Percentiles rank a stretch among this genome's conserved stretches.
phyloP scores from a whole-genome alignment of 2,888 invertebrate genomes.

The Pammene aurita region DNA sequence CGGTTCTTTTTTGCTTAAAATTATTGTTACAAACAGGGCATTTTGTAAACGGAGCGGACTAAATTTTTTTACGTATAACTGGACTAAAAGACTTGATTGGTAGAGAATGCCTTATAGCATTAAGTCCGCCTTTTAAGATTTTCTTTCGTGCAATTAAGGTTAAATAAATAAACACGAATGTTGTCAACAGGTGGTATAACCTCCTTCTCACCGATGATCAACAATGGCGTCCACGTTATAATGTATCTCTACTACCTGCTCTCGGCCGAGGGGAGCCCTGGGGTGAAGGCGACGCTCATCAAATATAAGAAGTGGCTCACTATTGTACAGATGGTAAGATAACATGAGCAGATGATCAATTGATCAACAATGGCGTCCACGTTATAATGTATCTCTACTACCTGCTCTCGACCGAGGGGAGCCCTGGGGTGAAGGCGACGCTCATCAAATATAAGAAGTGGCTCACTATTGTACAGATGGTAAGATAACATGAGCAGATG shows the following conservation, averaged over 20 bases:
- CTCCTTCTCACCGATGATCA: conserved; percentile 86
- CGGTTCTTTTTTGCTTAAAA: too few species aligned
- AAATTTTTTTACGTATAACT: too few species aligned
- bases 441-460: conserved; percentile 85
- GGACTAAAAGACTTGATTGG: too few species aligned
- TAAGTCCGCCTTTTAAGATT: too few species aligned
- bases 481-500: conserved; percentile 65
- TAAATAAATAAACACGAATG: too few species aligned
- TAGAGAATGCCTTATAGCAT: too few species aligned
- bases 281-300: conserved; percentile 78
- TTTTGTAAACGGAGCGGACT: too few species aligned
- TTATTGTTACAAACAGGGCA: too few species aligned
- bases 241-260: conserved; percentile 90
- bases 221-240: conserved; percentile 87
- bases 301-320: conserved; percentile 86
- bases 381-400: conserved; percentile 91
- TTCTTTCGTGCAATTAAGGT: too few species aligned
- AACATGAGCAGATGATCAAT: conserved; percentile 78
- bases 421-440: conserved; percentile 79
- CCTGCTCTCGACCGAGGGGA: conserved; percentile 85
- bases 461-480: conserved; percentile 87
- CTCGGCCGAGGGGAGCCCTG: conserved; percentile 85
- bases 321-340: conserved; percentile 86
- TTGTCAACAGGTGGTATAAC: conserved; percentile 84
- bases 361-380: conserved; percentile 87